These are phyloP conservation scores for Ectobius pallidus DNA, from an alignment of 2,888 invertebrate genomes.

Conservation along the genomic window DNA sequence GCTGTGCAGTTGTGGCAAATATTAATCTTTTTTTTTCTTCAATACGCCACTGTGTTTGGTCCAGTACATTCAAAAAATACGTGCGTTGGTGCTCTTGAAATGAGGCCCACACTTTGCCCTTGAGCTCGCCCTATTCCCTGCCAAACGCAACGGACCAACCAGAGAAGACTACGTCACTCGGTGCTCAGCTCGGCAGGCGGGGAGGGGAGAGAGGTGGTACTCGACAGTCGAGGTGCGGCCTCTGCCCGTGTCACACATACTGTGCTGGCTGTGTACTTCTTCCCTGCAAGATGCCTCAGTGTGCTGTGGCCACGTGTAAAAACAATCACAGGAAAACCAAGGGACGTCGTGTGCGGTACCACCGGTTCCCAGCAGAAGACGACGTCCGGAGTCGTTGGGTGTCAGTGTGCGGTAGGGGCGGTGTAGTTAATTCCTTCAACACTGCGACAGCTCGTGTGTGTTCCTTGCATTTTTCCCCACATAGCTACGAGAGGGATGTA, in stretches of 20 bases:
- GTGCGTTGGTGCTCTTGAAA: conserved; percentile 17
- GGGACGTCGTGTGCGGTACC: conserved; percentile 62
- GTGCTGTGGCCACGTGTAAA: conserved; percentile 62
- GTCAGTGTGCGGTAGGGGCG: conserved; percentile 60
- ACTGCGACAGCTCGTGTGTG: conserved; percentile 63
- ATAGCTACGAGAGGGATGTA: conserved; percentile 62
- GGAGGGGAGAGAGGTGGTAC: conserved; percentile 20
- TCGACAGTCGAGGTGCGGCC: conserved; percentile 40
- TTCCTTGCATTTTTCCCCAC: conserved; percentile 60
- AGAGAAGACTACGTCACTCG: conserved; percentile 41
- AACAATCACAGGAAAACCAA: conserved; percentile 64
- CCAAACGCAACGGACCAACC: conserved; percentile 24
- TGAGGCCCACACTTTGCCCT: conserved; percentile 26
- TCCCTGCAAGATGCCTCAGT: conserved; percentile 60
- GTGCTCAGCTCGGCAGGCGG: conserved; percentile 38
- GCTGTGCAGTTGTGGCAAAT: too few relatives aligned
- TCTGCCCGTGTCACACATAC: conserved; percentile 33
- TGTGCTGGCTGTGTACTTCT: conserved; percentile 15
- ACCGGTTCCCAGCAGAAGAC: conserved; percentile 63
- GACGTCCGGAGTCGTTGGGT: conserved; percentile 60
- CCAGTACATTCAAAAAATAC: background rate
- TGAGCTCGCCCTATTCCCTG: conserved; percentile 12
- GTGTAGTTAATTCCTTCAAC: conserved; percentile 57
- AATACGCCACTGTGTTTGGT: conserved; percentile 3
- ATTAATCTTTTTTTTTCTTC: too few relatives aligned